A percentile compares a stretch with the other conserved stretches of the same genome.
These are phyloP conservation scores for Montipora foliosa DNA, from an alignment of 64 coral and sea anemone species.

Conservation along the genomic window DNA sequence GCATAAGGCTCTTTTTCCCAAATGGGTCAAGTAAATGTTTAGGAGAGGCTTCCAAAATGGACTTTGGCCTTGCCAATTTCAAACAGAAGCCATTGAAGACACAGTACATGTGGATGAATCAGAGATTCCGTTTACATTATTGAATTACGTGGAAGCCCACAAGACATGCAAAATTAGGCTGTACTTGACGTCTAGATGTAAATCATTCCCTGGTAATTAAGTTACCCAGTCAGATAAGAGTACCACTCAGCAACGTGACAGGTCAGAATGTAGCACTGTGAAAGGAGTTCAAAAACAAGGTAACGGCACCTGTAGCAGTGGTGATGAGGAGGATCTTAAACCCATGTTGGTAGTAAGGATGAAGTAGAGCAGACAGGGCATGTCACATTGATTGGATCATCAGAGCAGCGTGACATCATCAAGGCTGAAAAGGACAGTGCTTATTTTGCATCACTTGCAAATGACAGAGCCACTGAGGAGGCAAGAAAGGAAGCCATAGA, in stretches of 20 bases:
- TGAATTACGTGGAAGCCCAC: neutral
- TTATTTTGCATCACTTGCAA: neutral
- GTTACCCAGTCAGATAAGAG: neutral
- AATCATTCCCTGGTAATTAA: neutral
- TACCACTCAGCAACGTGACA: too few species aligned
- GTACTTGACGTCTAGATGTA: conserved; percentile 1
- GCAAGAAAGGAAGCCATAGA: conserved; percentile 12
- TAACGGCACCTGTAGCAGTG: conserved; percentile 3
- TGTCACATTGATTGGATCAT: conserved; percentile 6
- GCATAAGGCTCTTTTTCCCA: conserved; percentile 51
- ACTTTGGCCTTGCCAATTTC: conserved; percentile 49
- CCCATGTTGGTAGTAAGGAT: neutral
- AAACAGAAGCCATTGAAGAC: conserved; percentile 18
- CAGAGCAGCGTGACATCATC: conserved; percentile 9
- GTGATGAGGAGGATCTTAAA: neutral
- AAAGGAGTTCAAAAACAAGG: neutral
- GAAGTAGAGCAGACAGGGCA: neutral
- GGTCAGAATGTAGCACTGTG: too few species aligned
- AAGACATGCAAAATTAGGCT: conserved; percentile 6
- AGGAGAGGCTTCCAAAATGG: conserved; percentile 3
- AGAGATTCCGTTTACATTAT: conserved; percentile 25
- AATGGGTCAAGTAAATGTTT: conserved; percentile 22
- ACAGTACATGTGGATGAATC: neutral
- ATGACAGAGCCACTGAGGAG: neutral
- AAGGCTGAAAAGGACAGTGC: neutral